phyloP scores from a whole-genome alignment of 2,797 vertebrate genomes.

The Morus bassanus region DNA sequence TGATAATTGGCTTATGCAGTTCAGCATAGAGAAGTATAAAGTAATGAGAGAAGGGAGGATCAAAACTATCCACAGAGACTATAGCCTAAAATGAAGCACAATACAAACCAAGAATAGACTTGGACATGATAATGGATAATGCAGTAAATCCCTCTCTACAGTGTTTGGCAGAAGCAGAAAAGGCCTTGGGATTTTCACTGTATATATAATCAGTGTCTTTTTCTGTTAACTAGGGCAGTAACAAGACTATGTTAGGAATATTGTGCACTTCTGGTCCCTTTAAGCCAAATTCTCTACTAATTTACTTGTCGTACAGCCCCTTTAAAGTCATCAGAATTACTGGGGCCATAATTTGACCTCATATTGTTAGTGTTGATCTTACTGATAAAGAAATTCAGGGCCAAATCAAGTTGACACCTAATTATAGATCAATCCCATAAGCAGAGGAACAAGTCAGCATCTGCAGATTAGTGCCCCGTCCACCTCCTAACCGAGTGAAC shows the following conservation, averaged over 20 bases:
- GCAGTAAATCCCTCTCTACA: constrained; percentile 57
- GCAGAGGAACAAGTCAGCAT: neutral
- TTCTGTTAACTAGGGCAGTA: constrained; percentile 61
- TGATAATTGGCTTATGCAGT: constrained; percentile 62
- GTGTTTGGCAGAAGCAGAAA: constrained; percentile 61
- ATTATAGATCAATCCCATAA: neutral
- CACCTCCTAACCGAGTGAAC: neutral
- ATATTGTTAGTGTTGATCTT: neutral
- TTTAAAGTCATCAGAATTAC: neutral
- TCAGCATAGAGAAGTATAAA: constrained; percentile 52
- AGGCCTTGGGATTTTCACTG: constrained; percentile 56
- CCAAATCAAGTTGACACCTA: neutral
- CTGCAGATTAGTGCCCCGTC: neutral
- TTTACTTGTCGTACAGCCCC: neutral
- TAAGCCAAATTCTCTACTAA: constrained; percentile 29
- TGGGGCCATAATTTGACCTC: neutral
- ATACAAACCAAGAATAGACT: constrained; percentile 57
- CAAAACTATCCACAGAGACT: constrained; percentile 66
- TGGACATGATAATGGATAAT: constrained; percentile 61
- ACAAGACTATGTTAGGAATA: constrained; percentile 39
- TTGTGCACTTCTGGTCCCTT: neutral
- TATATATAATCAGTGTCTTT: constrained; percentile 52
- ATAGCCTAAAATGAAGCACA: constrained; percentile 60
- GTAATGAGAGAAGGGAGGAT: constrained; percentile 65
- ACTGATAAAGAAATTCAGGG: neutral